These are phyloP conservation scores for Gambusia yucatana DNA, from an alignment of 2,797 vertebrate species.

Conservation along the genomic window DNA sequence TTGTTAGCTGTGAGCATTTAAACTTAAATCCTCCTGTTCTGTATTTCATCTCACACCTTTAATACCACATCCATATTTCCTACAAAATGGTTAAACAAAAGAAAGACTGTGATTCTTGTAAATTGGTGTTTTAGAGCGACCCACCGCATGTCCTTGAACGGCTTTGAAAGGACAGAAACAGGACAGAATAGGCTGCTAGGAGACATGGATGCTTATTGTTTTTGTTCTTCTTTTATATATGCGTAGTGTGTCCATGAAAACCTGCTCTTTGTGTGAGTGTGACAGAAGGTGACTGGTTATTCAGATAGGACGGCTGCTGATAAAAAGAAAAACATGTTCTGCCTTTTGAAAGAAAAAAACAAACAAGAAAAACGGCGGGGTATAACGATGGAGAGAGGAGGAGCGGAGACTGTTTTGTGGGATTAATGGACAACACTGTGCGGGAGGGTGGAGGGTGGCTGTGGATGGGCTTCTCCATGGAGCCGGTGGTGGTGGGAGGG, in stretches of 20 bases:
- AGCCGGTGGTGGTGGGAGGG: conserved; percentile 49
- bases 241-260: conserved; percentile 21
- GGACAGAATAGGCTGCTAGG: conserved; percentile 4
- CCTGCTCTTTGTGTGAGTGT: conserved; percentile 18
- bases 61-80: background rate
- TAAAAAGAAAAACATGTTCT: conserved; percentile 21
- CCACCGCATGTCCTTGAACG: conserved; percentile 43
- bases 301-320: conserved; percentile 40
- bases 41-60: background rate
- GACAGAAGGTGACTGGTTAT: conserved; percentile 27
- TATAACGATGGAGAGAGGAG: conserved; percentile 49
- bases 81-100: background rate
- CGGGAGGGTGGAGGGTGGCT: conserved; percentile 35
- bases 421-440: conserved; percentile 65
- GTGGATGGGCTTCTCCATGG: conserved; percentile 68
- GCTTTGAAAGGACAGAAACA: conserved; percentile 22
- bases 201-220: conserved; percentile 18
- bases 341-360: conserved; percentile 7
- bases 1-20: background rate
- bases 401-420: conserved; percentile 50
- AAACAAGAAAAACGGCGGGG: conserved; percentile 17
- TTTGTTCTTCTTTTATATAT: conserved; percentile 2
- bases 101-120: background rate
- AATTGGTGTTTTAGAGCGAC: background rate
- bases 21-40: background rate